phyloP scores from a whole-genome alignment of 2,888 invertebrate species.

The Ceramica pisi region DNA sequence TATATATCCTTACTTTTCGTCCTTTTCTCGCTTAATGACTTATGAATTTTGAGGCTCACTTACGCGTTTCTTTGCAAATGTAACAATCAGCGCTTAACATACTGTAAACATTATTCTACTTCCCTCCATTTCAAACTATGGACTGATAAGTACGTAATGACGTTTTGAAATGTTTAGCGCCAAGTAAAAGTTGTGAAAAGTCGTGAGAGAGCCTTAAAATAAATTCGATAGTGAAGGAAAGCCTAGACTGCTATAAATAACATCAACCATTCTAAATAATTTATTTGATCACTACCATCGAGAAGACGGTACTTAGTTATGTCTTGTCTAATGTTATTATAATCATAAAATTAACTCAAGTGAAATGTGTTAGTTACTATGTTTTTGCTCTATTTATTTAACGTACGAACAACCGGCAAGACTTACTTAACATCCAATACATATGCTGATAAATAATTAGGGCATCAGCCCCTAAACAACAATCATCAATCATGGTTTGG shows the following conservation, averaged over 20 bases:
- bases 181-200: constrained; percentile 3
- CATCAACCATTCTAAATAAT: not conserved
- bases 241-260: not conserved
- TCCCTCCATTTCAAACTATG: not conserved
- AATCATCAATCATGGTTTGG: not conserved
- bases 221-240: constrained; percentile 12
- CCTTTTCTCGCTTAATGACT: constrained; percentile 3
- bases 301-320: constrained; percentile 8
- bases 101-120: not conserved
- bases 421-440: constrained; percentile 6
- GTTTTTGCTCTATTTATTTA: not conserved
- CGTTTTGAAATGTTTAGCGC: not conserved
- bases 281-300: not conserved
- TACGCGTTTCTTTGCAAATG: constrained; percentile 5
- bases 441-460: constrained; percentile 9
- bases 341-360: too few species aligned
- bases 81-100: not conserved
- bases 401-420: not conserved
- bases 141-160: not conserved
- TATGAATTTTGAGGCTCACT: not conserved
- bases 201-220: constrained; percentile 3
- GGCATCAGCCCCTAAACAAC: not conserved
- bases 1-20: not conserved
- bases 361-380: not conserved
- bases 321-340: constrained; percentile 13